Evolutionary conservation across 2,888 invertebrate genomes (phyloP), one percentile per base, ranked within the genome.

Genomic region (Megamerina dolium): DNA sequence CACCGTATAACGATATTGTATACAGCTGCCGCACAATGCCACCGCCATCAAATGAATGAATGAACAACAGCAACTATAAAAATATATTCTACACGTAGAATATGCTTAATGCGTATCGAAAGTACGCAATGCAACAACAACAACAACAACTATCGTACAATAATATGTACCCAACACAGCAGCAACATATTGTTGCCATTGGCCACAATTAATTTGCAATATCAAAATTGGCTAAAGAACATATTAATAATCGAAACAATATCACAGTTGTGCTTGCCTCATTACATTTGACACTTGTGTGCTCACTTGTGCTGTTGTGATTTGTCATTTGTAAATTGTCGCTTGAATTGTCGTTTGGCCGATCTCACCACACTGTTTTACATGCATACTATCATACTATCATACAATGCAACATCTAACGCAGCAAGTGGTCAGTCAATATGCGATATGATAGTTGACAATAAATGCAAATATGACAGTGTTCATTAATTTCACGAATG

Each of bases 191-290:
- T 48, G 59, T 56, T 46, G 37, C 53, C 52, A 59, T 61, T n/a
- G n/a, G n/a, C n/a, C n/a, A n/a, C n/a, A n/a, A 67, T 65, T 67
- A 65, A 67, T 67, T 61, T 55, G 61, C 59, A 56, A 63, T 61
- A 63, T 67, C 66, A 64, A 63, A 61, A 58, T 56, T 54, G 55
- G 54, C 57, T 56, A 54, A 47, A 56, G 45, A 50, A 54, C 55
- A 56, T 53, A 67, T 66, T 66, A 67, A 64, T 66, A 64, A 64
- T n/a, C 51, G 49, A 50, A 49, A 44, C 48, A 57, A 39, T 32
- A 34, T 29, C 16, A 29, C 34, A 20, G 32, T 37, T 43, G n/a
- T n/a, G 26, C 21, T 21, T 38, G 40, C 23, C 48, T 49, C 48
- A 45, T 45, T 49, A 45, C 45, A 38, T 40, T 43, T 48, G 48